These are phyloP conservation scores for Acanthosepion pharaonis DNA, from an alignment of 2,888 invertebrate genomes.

Conservation along the genomic window DNA sequence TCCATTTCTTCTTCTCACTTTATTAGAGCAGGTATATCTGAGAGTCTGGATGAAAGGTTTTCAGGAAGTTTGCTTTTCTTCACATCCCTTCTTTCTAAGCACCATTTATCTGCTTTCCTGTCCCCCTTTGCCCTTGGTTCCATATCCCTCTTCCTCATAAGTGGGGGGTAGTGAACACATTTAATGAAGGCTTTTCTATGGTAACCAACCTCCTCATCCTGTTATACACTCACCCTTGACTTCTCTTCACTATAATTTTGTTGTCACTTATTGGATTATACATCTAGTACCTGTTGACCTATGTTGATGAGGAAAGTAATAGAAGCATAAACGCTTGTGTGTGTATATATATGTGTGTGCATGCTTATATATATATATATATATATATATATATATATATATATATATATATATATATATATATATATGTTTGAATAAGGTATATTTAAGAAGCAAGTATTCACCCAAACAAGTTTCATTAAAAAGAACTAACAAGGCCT, in stretches of 20 bases:
- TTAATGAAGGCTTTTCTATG: not conserved
- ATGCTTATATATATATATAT: no score
- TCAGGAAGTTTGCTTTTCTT: not conserved
- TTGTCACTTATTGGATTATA: not conserved
- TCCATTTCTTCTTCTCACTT: no score
- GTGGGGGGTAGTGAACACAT: not conserved
- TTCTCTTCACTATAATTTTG: not conserved
- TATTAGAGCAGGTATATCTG: no score
- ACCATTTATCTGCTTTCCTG: not conserved
- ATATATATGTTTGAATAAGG: no score
- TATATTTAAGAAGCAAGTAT: no score
- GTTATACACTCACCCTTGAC: not conserved
- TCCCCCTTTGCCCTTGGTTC: not conserved
- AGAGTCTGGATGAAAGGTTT: not conserved
- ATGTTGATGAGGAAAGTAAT: not conserved
- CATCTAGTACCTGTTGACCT: not conserved
- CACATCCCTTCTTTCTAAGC: not conserved
- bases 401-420: no score
- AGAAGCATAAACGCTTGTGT: not conserved
- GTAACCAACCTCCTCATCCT: not conserved
- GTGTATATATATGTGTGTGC: not conserved
- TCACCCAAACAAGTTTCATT: no score
- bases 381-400: no score
- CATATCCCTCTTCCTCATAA: not conserved
- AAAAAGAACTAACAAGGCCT: no score